Evolutionary conservation across 2,797 vertebrate species (phyloP).

Genomic region (Monodelphis domestica): DNA sequence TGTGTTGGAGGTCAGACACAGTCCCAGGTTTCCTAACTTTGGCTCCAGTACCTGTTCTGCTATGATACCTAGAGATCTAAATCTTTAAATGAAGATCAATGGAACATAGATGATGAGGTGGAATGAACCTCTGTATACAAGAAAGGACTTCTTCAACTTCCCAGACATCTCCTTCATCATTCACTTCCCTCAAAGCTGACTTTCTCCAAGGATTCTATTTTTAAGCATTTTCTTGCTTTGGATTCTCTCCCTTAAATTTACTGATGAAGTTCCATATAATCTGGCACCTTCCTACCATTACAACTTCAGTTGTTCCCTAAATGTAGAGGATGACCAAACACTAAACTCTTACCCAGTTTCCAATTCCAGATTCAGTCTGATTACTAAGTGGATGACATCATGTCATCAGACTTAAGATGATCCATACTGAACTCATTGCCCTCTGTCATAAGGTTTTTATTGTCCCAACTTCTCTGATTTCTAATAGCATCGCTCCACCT

Average conservation of each 20-base stretch:
- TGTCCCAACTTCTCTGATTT: not conserved
- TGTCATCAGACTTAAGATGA: not conserved
- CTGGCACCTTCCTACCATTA: not conserved
- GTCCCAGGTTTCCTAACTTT: not conserved
- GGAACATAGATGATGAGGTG: not conserved
- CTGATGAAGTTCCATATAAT: not conserved
- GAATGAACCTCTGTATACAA: not conserved
- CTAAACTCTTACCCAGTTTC: not conserved
- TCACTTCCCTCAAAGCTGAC: not conserved
- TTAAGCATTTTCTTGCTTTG: not conserved
- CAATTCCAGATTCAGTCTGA: not conserved
- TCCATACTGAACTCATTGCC: not conserved
- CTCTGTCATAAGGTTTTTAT: too few species aligned
- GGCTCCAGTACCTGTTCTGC: not conserved
- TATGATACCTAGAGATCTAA: too few species aligned
- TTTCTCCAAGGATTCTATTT: not conserved
- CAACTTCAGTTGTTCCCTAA: not conserved
- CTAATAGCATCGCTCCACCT: not conserved
- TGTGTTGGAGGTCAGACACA: not conserved
- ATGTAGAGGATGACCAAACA: not conserved
- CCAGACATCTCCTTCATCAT: not conserved
- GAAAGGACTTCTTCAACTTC: not conserved
- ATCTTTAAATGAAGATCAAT: not conserved
- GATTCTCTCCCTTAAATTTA: not conserved
- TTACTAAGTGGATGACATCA: not conserved